Conservation (phyloP, 2,888 invertebrate species). For the Melieria picta region DNA sequence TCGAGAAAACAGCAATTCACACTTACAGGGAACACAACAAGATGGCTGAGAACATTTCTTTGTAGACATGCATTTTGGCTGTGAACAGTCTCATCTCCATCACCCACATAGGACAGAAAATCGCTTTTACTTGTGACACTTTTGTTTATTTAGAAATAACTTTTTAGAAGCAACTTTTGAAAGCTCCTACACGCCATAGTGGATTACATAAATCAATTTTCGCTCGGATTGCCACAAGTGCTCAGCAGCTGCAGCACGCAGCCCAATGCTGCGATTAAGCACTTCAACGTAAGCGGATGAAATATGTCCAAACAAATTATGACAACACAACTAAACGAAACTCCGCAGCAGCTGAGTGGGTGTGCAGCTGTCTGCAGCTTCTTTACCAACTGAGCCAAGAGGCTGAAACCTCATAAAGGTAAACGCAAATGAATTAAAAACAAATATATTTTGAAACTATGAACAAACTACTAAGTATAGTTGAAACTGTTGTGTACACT, state of each 20-base stretch:
- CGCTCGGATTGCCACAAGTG: constrained; percentile 9
- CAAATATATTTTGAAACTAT: constrained; percentile 38
- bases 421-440: constrained; percentile 40
- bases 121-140: too few relatives aligned
- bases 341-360: constrained; percentile 8
- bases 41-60: too few relatives aligned
- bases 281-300: constrained; percentile 35
- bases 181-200: neutral
- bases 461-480: constrained; percentile 32
- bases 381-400: neutral
- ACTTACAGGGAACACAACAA: too few relatives aligned
- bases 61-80: too few relatives aligned
- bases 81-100: too few relatives aligned
- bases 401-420: constrained; percentile 34
- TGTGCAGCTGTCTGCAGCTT: neutral
- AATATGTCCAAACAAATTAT: constrained; percentile 36
- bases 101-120: too few relatives aligned
- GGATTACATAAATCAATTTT: constrained; percentile 23
- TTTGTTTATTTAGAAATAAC: too few relatives aligned
- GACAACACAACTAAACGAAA: constrained; percentile 32
- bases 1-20: too few relatives aligned
- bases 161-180: too few relatives aligned
- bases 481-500: constrained; percentile 22
- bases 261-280: constrained; percentile 26
- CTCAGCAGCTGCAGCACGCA: constrained; percentile 1